Base-by-base conservation (phyloP, 37 sponge, comb jelly and placozoan species). In the Beroe ovata region DNA sequence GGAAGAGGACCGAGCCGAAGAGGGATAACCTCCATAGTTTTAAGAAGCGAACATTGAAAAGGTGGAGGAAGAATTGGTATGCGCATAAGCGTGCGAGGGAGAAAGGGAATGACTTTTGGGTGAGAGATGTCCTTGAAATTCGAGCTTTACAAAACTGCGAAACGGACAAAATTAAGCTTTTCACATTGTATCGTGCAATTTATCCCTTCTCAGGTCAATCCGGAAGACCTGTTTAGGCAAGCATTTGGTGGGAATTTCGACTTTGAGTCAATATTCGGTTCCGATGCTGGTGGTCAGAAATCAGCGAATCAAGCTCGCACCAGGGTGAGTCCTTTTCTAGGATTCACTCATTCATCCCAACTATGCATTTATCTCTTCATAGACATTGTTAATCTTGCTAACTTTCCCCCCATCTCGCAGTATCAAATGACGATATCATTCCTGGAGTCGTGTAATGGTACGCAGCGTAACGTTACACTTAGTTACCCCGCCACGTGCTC, bases 201-300 rank as follows among this genome's bases (percentile, higher is more conserved):
- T 16, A 11, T 11, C 54, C 54, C 11, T 4, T 62, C 20, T 16
- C 69, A 66, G 84, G 84, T 39, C 22, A 77, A 42, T 26, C 54
- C 84, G 41, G 84, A 77, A 25, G 84, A 77, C 21, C 54, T 77
- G 26, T 77, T 77, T 19, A 77, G 54, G n/a, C 42, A 77, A 42
- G 54, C 84, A 28, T 77, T 77, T 41, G 84, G 84, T 11, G 84
- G 84, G n/a, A 42, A 42, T 23, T 77, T 77, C 33, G 84, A 77
- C 54, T 77, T 77, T 19, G 84, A 77, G 47, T 77, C 84, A 4
- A 77, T 77, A 77, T 77, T 77, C 33, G 84, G 84, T 19, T 26
- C 69, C 33, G 69, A 66, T 30, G 16, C 35, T 14, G 36, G 69
- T 32, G 69, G 69, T 32, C 69, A 66, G 35, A 25, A 66, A 30